Evolutionary conservation across 2,113 vertebrate species (phyloP).

Genomic region (Lanius collurio): DNA sequence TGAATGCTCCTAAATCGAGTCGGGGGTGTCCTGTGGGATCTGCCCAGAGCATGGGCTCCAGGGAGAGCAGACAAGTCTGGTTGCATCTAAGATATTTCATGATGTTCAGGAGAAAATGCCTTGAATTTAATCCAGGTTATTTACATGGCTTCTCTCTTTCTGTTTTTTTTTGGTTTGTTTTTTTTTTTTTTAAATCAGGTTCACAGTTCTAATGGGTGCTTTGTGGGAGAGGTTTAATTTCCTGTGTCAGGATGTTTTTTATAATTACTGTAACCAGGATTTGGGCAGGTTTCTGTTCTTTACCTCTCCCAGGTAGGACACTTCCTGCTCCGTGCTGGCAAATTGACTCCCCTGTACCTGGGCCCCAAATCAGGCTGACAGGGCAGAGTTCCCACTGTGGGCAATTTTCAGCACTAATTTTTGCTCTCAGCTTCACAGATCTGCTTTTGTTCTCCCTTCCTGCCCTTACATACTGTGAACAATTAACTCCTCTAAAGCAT

Average conservation of each 20-base stretch:
- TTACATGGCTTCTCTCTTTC: neutral
- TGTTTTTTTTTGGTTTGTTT: no score
- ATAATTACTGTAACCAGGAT: neutral
- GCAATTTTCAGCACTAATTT: conserved; percentile 47
- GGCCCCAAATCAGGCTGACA: neutral
- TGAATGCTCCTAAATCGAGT: neutral
- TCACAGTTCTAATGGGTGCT: neutral
- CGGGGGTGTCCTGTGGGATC: neutral
- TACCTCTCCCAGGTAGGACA: neutral
- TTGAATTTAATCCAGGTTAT: neutral
- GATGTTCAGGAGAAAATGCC: neutral
- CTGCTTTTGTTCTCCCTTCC: neutral
- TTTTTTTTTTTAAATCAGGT: rapidly evolving
- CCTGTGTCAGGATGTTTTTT: conserved; percentile 25
- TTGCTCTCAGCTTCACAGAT: neutral
- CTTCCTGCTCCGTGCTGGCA: neutral
- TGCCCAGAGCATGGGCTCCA: rapidly evolving
- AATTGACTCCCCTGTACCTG: neutral
- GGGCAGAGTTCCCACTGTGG: conserved; percentile 10
- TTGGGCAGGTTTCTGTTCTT: neutral
- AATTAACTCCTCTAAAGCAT: neutral
- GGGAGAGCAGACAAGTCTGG: neutral
- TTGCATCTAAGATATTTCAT: neutral
- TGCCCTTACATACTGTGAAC: neutral
- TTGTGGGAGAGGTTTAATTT: conserved; percentile 30